A percentile compares a stretch with the other conserved stretches of the same genome.
Conservation (phyloP, 2,797 vertebrate species). For the Cyclura pinguis region DNA sequence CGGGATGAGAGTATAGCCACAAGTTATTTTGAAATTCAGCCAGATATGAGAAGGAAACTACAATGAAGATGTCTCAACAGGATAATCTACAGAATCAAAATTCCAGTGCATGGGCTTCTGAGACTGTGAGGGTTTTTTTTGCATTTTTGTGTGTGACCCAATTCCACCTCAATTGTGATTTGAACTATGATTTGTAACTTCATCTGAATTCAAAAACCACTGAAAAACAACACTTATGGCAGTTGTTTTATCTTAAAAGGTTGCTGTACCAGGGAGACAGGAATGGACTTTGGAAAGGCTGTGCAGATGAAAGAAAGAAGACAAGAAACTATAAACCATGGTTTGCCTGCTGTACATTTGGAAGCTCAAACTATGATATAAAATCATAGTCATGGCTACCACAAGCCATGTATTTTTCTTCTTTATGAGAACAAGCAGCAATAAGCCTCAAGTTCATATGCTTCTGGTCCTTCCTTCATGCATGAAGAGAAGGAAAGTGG, state of each 20-base stretch:
- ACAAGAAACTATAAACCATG: neutral
- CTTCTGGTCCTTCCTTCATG: neutral
- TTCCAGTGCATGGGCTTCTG: conserved; percentile 46
- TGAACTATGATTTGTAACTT: neutral
- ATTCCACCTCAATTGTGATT: neutral
- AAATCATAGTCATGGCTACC: neutral
- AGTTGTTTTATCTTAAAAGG: neutral
- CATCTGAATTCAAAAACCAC: neutral
- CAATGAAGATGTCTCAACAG: conserved; percentile 46
- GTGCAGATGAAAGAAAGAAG: neutral
- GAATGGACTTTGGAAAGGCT: neutral
- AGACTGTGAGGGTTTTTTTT: neutral
- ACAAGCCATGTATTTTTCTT: neutral
- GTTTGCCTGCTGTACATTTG: neutral
- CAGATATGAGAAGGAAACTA: conserved; percentile 34
- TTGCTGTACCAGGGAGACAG: neutral
- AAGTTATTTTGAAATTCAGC: conserved; percentile 21
- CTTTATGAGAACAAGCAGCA: neutral
- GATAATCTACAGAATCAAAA: conserved; percentile 41
- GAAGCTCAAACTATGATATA: neutral
- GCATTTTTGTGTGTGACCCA: neutral
- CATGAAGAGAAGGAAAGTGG: neutral
- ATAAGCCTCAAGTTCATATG: neutral
- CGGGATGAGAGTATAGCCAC: neutral
- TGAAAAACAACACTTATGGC: neutral